These are phyloP conservation scores for Chesias legatella DNA, from an alignment of 2,888 invertebrate species.

Conservation along the genomic window DNA sequence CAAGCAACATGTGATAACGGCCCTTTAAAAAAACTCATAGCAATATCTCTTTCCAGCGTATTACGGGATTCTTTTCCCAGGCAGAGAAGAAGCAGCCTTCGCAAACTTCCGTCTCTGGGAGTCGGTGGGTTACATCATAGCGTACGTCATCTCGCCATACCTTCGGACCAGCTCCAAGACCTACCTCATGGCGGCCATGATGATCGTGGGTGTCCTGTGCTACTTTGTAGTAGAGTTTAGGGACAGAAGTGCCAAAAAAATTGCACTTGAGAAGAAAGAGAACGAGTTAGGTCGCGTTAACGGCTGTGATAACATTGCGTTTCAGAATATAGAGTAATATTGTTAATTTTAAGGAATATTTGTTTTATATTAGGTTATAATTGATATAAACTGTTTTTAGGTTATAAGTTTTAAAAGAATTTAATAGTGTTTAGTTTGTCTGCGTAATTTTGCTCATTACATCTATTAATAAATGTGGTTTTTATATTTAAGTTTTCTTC, in stretches of 20 bases:
- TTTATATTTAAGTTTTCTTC: no score
- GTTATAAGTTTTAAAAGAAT: no score
- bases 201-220: conserved; percentile 73
- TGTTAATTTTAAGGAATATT: not conserved
- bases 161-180: conserved; percentile 76
- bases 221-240: conserved; percentile 71
- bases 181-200: conserved; percentile 68
- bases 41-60: conserved; percentile 61
- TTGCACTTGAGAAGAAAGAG: conserved; percentile 34
- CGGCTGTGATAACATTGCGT: conserved; percentile 64
- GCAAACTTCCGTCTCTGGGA: conserved; percentile 86
- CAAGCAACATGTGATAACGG: no score
- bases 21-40: not conserved
- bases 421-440: no score
- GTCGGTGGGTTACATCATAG: conserved; percentile 83
- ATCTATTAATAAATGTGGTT: no score
- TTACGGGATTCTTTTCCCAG: conserved; percentile 83
- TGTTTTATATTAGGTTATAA: not conserved
- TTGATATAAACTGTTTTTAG: no score
- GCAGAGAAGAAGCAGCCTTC: conserved; percentile 84
- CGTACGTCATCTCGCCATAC: conserved; percentile 79
- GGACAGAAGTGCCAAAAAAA: conserved; percentile 41
- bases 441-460: no score
- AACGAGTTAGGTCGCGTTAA: conserved; percentile 37
- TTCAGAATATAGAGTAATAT: conserved; percentile 43